Percentiles rank a stretch among this genome's conserved stretches.
phyloP scores from a whole-genome alignment of 2,113 vertebrate genomes.

The Rhombomys opimus region DNA sequence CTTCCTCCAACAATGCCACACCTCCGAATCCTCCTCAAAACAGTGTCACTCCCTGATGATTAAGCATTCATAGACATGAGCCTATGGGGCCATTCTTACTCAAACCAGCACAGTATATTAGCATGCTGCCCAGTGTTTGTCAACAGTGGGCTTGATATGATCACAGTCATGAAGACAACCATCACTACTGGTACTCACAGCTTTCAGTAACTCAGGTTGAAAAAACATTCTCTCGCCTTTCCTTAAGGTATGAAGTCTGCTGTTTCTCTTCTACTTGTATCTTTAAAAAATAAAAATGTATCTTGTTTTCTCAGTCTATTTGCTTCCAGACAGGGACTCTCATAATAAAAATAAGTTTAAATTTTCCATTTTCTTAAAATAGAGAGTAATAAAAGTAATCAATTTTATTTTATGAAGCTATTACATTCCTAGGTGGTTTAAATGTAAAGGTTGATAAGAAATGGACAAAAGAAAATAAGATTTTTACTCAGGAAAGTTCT shows the following conservation, averaged over 20 bases:
- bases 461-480: conserved; percentile 54
- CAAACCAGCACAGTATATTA: background rate
- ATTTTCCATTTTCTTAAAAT: conserved; percentile 63
- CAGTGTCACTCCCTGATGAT: too few relatives aligned
- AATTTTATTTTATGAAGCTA: conserved; percentile 47
- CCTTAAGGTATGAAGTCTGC: background rate
- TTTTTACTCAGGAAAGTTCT: conserved; percentile 46
- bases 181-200: background rate
- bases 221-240: background rate
- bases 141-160: background rate
- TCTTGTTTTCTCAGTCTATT: background rate
- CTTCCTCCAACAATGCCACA: background rate
- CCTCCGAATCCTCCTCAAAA: background rate
- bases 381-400: conserved; percentile 69
- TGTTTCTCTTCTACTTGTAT: background rate
- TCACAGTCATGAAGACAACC: background rate
- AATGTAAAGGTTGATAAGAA: conserved; percentile 50
- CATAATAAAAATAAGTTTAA: conserved; percentile 53
- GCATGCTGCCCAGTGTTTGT: background rate
- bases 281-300: background rate
- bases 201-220: background rate
- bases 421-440: conserved; percentile 34
- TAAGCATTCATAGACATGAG: background rate
- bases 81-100: background rate
- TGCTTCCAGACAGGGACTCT: background rate